These are phyloP conservation scores for Megastigmus dorsalis DNA, from an alignment of 2,888 invertebrate genomes.

Conservation along the genomic window DNA sequence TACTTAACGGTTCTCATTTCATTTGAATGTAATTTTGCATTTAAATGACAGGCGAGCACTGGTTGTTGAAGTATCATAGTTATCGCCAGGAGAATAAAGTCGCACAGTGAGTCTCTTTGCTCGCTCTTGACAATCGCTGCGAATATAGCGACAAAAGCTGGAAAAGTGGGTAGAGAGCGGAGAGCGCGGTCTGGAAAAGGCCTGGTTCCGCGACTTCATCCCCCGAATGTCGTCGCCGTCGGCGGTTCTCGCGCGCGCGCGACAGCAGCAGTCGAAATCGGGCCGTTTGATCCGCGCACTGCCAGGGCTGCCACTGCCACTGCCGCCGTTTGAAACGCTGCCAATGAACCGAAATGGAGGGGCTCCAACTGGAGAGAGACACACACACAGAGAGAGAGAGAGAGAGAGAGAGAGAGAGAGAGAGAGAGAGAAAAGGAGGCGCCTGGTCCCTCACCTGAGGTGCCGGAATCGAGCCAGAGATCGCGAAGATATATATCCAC, in stretches of 20 bases:
- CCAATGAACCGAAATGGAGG: slow-evolving; percentile 66
- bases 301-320: neutral
- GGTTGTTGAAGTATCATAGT: no score
- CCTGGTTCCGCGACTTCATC: neutral
- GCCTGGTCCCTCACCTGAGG: slow-evolving; percentile 50
- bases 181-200: neutral
- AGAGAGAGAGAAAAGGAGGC: slow-evolving; percentile 56
- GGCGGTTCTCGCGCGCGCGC: neutral
- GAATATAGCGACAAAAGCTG: no score
- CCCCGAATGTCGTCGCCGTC: neutral
- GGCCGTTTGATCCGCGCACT: slow-evolving; percentile 1
- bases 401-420: no score
- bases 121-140: no score
- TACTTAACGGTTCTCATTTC: no score
- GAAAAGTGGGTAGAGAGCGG: no score
- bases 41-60: no score
- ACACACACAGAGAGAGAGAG: no score
- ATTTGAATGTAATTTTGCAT: no score
- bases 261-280: slow-evolving; percentile 5
- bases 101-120: no score
- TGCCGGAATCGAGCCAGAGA: slow-evolving; percentile 44
- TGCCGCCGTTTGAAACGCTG: slow-evolving; percentile 71
- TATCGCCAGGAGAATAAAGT: no score
- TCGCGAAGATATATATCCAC: slow-evolving; percentile 13
- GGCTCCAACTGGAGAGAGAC: no score